Percentiles rank a stretch among this genome's conserved stretches.
Evolutionary conservation across 2,797 vertebrate genomes (phyloP).

Genomic region (Propithecus perrieri): DNA sequence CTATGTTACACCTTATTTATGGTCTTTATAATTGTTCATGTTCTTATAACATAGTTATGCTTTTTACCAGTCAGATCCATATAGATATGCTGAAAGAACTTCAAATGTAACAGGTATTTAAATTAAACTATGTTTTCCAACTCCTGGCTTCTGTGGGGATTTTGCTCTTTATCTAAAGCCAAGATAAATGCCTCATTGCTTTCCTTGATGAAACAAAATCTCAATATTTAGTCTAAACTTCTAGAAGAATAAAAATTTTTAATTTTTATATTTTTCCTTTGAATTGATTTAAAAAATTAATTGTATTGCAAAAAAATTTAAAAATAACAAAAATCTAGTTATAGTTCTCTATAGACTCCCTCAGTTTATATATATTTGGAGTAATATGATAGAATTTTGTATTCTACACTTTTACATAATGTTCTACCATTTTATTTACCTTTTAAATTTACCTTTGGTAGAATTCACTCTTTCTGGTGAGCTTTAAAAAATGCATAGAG

Average conservation of each 20-base stretch:
- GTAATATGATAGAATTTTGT: not conserved
- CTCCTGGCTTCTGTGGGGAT: not conserved
- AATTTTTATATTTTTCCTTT: not conserved
- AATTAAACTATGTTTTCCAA: slow-evolving; percentile 4
- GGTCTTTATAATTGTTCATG: not conserved
- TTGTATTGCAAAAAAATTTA: not conserved
- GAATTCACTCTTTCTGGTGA: not conserved
- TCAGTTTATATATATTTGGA: not conserved
- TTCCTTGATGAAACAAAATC: not conserved
- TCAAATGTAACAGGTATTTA: not conserved
- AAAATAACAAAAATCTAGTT: not conserved
- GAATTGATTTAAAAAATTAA: slow-evolving; percentile 12
- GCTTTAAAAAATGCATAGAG: not conserved
- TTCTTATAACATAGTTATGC: not conserved
- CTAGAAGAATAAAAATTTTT: not conserved
- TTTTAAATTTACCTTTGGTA: slow-evolving; percentile 7
- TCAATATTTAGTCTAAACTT: not conserved
- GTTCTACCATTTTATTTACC: not conserved
- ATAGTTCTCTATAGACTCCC: not conserved
- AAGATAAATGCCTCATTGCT: not conserved
- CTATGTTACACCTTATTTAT: not conserved
- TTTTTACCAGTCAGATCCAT: not conserved
- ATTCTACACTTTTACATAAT: not conserved
- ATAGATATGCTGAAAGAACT: not conserved
- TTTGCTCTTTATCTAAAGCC: not conserved